Evolutionary conservation across 2,797 vertebrate species (phyloP).

Genomic region (Argyrosomus regius): DNA sequence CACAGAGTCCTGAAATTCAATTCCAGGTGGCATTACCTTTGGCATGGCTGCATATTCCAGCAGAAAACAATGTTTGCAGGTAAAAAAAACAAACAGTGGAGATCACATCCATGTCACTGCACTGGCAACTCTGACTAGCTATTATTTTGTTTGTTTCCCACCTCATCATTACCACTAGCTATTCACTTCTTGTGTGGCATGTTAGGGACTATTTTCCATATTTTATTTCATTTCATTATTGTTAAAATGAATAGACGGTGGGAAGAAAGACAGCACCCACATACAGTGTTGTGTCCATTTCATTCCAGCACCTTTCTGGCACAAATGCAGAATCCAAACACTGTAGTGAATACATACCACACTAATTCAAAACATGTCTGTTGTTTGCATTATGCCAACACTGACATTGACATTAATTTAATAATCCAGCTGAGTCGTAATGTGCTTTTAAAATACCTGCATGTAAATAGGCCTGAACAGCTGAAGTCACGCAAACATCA

Average conservation of each 20-base stretch:
- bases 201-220: background rate
- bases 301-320: background rate
- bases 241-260: conserved; percentile 13
- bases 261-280: background rate
- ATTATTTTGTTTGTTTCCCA: background rate
- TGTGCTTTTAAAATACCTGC: background rate
- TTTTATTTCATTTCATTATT: background rate
- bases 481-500: background rate
- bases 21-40: background rate
- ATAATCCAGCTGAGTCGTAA: background rate
- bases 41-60: background rate
- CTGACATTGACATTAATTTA: background rate
- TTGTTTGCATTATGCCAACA: background rate
- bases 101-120: background rate
- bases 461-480: background rate
- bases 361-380: background rate
- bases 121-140: conserved; percentile 4
- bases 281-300: background rate
- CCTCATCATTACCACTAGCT: background rate
- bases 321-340: conserved; percentile 10
- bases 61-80: background rate
- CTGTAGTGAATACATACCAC: background rate
- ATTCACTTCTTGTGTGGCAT: background rate
- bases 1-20: conserved; percentile 3
- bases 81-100: background rate